Evolutionary conservation across 1,140 invertebrate genomes (phyloP).

Genomic region (Zaprionus ornatus): DNA sequence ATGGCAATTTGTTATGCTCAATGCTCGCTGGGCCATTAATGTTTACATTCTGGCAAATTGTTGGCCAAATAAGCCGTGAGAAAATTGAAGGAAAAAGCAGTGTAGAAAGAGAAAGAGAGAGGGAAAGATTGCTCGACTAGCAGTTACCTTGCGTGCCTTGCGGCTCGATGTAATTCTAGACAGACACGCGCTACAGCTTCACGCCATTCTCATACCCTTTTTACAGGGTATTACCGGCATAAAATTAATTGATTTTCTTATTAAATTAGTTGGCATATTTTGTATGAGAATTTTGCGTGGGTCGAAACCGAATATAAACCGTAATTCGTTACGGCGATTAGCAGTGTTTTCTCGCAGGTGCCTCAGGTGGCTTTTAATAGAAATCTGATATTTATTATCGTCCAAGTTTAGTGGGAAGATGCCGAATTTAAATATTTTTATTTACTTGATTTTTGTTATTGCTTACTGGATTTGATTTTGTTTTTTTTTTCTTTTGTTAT

Average conservation of each 20-base stretch:
- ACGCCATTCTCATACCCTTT: not conserved
- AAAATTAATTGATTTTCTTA: constrained; percentile 13
- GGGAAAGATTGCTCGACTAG: not conserved
- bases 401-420: not conserved
- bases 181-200: not conserved
- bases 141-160: not conserved
- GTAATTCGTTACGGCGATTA: constrained; percentile 31
- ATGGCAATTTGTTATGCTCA: constrained; percentile 45
- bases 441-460: constrained; percentile 1
- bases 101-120: not conserved
- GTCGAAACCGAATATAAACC: not conserved
- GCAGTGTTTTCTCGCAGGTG: not conserved
- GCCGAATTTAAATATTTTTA: constrained; percentile 3
- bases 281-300: not conserved
- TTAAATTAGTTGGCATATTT: constrained; percentile 3
- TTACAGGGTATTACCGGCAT: not conserved
- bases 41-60: constrained; percentile 39
- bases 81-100: not conserved
- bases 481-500: not conserved
- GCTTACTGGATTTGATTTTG: not conserved
- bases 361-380: not conserved
- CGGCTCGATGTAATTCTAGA: not conserved
- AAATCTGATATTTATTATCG: constrained; percentile 7
- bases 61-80: constrained; percentile 18
- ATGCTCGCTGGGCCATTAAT: constrained; percentile 45